Evolutionary conservation across 1,140 invertebrate genomes (phyloP).

Genomic region (Arctopsyche grandis): DNA sequence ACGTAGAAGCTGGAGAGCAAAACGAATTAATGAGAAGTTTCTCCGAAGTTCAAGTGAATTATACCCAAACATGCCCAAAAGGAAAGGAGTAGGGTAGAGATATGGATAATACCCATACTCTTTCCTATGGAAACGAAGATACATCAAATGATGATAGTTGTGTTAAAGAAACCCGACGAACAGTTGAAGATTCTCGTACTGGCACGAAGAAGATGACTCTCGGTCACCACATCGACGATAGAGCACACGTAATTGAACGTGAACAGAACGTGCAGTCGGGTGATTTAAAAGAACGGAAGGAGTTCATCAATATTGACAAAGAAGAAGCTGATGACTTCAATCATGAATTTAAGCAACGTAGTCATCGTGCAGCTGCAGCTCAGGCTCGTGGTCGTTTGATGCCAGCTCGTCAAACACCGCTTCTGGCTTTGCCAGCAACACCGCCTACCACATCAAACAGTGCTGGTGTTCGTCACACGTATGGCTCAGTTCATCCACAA

Average conservation of each 20-base stretch:
- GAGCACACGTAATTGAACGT: conserved; percentile 87
- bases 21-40: no score
- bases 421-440: conserved; percentile 38
- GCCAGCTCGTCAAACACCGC: conserved; percentile 36
- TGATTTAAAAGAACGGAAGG: conserved; percentile 85
- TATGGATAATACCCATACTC: no score
- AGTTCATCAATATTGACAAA: conserved; percentile 94
- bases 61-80: no score
- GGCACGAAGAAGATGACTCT: conserved; percentile 93
- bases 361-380: neutral
- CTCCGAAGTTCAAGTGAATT: no score
- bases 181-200: conserved; percentile 83
- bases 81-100: no score
- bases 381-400: conserved; percentile 11
- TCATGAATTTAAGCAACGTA: conserved; percentile 37
- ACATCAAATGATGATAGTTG: no score
- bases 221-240: conserved; percentile 89
- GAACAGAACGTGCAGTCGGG: conserved; percentile 87
- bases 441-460: conserved; percentile 20
- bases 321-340: conserved; percentile 85
- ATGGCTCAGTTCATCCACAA: conserved; percentile 49
- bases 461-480: conserved; percentile 47
- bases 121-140: no score
- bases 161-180: conserved; percentile 87
- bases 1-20: no score